Conservation (phyloP, 2,888 invertebrate genomes). For the Cheilosia scutellata region DNA sequence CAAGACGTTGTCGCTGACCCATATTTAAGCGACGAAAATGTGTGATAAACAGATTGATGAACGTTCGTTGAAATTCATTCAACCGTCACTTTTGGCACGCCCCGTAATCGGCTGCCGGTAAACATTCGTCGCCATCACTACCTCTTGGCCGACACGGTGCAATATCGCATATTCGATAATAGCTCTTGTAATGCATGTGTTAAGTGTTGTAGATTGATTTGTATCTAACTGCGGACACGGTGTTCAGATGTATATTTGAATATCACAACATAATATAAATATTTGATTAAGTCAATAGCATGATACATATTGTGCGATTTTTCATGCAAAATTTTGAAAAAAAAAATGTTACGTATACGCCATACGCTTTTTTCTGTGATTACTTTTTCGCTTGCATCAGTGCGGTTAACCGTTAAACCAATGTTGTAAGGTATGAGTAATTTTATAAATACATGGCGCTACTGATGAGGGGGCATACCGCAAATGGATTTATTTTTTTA, state of each 20-base stretch:
- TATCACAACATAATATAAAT: conserved; percentile 11
- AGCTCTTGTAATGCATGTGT: conserved; percentile 36
- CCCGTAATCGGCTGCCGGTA: conserved; percentile 9
- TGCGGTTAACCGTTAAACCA: conserved; percentile 30
- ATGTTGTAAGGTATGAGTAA: conserved; percentile 27
- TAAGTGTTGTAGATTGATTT: conserved; percentile 11
- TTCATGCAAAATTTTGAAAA: conserved; percentile 30
- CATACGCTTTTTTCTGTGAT: conserved; percentile 17
- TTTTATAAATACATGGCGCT: not conserved
- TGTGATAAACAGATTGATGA: conserved; percentile 14
- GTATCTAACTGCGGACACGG: conserved; percentile 16
- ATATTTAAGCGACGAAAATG: conserved; percentile 24
- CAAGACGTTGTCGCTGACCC: conserved; percentile 17
- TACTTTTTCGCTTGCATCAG: conserved; percentile 51
- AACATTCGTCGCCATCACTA: conserved; percentile 15
- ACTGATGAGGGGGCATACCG: not conserved
- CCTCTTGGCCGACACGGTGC: not conserved
- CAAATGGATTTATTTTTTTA: not conserved
- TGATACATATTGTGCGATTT: conserved; percentile 17
- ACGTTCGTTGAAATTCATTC: conserved; percentile 24
- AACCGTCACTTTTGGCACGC: conserved; percentile 32
- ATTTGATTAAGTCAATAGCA: conserved; percentile 25
- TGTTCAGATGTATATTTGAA: not conserved
- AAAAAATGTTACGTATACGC: conserved; percentile 59
- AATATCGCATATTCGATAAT: not conserved